Conservation (phyloP, 1,140 invertebrate genomes). For the Calycopis cecrops region DNA sequence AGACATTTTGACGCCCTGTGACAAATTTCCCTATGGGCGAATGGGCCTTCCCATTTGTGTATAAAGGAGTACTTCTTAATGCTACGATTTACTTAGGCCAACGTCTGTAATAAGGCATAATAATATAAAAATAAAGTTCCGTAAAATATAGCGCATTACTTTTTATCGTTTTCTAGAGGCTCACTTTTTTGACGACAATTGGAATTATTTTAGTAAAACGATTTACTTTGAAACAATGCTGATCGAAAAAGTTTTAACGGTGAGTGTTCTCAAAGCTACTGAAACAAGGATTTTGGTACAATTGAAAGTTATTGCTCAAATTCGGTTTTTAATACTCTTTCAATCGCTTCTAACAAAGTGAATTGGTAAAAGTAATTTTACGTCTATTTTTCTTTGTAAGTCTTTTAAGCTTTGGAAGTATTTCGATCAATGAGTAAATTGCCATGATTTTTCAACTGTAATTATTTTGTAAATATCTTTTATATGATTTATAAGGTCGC, state of each 20-base stretch:
- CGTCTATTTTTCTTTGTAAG: background rate
- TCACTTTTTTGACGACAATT: background rate
- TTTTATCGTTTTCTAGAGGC: too few relatives aligned
- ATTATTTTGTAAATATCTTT: too few relatives aligned
- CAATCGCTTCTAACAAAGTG: background rate
- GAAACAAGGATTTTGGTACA: slow-evolving; percentile 7
- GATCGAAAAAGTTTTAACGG: slow-evolving; percentile 9
- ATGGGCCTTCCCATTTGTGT: too few relatives aligned
- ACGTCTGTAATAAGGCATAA: too few relatives aligned
- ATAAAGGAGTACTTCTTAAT: too few relatives aligned
- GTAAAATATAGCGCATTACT: too few relatives aligned
- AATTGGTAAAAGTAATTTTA: slow-evolving; percentile 1
- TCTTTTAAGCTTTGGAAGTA: too few relatives aligned
- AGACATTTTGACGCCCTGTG: too few relatives aligned
- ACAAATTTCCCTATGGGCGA: too few relatives aligned
- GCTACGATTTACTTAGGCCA: too few relatives aligned
- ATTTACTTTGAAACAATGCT: slow-evolving; percentile 13
- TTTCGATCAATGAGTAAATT: background rate
- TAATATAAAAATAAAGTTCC: too few relatives aligned
- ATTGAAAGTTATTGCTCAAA: slow-evolving; percentile 11
- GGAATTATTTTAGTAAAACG: slow-evolving; percentile 2
- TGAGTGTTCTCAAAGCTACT: background rate
- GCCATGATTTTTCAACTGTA: background rate
- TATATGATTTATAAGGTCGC: too few relatives aligned
- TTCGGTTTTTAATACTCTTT: slow-evolving; percentile 11